Percentiles rank a stretch among this genome's conserved stretches.
These are phyloP conservation scores for Carterocephalus palaemon DNA, from an alignment of 2,888 invertebrate species.

Conservation along the genomic window DNA sequence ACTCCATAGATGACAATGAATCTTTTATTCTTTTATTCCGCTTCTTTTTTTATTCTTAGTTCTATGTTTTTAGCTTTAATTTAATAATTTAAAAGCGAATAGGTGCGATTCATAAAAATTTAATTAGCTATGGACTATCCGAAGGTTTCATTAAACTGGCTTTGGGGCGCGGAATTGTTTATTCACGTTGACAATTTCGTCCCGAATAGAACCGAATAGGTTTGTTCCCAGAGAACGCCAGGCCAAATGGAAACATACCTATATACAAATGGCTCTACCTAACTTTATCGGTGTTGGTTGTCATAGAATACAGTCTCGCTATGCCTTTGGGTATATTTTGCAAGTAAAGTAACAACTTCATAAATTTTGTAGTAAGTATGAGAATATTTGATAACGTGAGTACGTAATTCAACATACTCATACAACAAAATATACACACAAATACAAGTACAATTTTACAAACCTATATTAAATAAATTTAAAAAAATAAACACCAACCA, in stretches of 20 bases:
- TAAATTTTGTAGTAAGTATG: too few relatives aligned
- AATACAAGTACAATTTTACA: too few relatives aligned
- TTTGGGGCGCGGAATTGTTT: slow-evolving; percentile 14
- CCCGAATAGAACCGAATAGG: slow-evolving; percentile 13
- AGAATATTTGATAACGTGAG: too few relatives aligned
- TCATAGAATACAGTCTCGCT: too few relatives aligned
- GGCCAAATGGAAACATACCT: slow-evolving; percentile 2
- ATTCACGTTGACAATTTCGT: slow-evolving; percentile 16
- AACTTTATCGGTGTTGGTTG: slow-evolving; percentile 10
- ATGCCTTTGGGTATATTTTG: too few relatives aligned
- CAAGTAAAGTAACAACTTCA: too few relatives aligned
- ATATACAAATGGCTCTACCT: slow-evolving; percentile 3
- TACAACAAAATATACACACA: too few relatives aligned
- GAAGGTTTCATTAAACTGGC: slow-evolving; percentile 16
- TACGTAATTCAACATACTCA: too few relatives aligned
- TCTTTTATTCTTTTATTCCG: background rate
- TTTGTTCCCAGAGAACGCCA: slow-evolving; percentile 4
- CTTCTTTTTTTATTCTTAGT: background rate
- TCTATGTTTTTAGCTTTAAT: background rate
- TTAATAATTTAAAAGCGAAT: background rate
- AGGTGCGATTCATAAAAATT: slow-evolving; percentile 9
- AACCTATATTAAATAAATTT: too few relatives aligned
- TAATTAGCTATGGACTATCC: slow-evolving; percentile 13
- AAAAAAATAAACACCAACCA: too few relatives aligned
- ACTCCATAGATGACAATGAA: background rate